Evolutionary conservation across 2,797 vertebrate species (phyloP).

Genomic region (Hybognathus amarus): DNA sequence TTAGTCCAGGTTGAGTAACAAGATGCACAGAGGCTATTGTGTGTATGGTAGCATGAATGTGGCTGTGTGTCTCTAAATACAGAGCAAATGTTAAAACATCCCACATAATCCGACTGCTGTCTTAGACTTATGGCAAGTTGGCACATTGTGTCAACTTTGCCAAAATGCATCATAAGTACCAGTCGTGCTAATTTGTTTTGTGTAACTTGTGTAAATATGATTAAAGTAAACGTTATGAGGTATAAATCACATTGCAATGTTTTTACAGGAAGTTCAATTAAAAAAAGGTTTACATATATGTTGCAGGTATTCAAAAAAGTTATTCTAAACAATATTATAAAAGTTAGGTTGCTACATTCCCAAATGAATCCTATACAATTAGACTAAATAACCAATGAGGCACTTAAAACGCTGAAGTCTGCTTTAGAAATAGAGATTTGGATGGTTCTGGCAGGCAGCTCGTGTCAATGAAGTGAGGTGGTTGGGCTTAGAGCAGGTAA

Average conservation of each 20-base stretch:
- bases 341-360: conserved; percentile 3
- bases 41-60: neutral
- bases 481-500: conserved; percentile 33
- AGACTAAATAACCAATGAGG: conserved; percentile 26
- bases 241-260: too few species aligned
- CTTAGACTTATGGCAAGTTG: neutral
- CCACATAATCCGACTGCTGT: neutral
- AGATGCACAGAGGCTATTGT: conserved; percentile 17
- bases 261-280: too few species aligned
- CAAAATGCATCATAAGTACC: neutral
- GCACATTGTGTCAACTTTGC: neutral
- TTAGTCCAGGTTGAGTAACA: conserved; percentile 30
- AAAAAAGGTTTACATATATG: neutral
- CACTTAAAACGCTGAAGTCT: conserved; percentile 35
- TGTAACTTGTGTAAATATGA: too few species aligned
- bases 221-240: neutral
- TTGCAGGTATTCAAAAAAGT: neutral
- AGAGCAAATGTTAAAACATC: neutral
- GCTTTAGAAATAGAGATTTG: conserved; percentile 33
- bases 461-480: conserved; percentile 36
- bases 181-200: neutral
- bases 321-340: neutral
- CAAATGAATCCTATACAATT: conserved; percentile 28
- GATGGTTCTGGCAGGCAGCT: conserved; percentile 41
- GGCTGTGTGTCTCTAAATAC: neutral